phyloP scores from a whole-genome alignment of 2,888 invertebrate genomes.

The Aromia moschata region DNA sequence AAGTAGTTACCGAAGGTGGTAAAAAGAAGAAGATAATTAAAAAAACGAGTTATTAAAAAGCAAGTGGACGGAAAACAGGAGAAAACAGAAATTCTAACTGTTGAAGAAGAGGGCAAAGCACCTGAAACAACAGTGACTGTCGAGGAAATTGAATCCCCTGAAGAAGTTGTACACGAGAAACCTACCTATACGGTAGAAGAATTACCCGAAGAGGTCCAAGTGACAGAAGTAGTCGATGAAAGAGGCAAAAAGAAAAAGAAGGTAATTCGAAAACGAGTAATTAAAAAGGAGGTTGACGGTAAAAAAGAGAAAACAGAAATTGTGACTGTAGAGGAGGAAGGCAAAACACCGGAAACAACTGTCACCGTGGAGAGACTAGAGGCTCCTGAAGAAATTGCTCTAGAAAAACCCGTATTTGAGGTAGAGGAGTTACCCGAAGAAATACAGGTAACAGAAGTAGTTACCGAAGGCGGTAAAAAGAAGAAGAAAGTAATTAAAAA shows the following conservation, averaged over 20 bases:
- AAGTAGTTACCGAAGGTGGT: slow-evolving; percentile 48
- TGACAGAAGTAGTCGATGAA: slow-evolving; percentile 55
- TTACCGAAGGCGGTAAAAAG: slow-evolving; percentile 46
- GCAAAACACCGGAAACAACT: slow-evolving; percentile 49
- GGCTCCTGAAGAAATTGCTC: slow-evolving; percentile 37
- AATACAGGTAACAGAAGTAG: slow-evolving; percentile 47
- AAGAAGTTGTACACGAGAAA: slow-evolving; percentile 28
- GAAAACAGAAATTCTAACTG: slow-evolving; percentile 53
- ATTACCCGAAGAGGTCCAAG: slow-evolving; percentile 47
- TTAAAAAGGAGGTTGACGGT: slow-evolving; percentile 48
- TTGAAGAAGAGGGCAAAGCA: slow-evolving; percentile 51
- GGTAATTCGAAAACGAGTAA: slow-evolving; percentile 48
- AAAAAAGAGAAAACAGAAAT: slow-evolving; percentile 56
- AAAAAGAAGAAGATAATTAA: slow-evolving; percentile 53
- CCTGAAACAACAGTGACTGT: slow-evolving; percentile 59
- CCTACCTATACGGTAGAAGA: slow-evolving; percentile 33
- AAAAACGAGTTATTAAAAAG: slow-evolving; percentile 56
- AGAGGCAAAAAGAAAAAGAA: slow-evolving; percentile 53
- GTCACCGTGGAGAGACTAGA: slow-evolving; percentile 55
- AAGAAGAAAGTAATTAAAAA: slow-evolving; percentile 53
- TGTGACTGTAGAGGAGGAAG: slow-evolving; percentile 53
- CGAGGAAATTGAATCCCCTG: slow-evolving; percentile 44
- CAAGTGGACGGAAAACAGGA: slow-evolving; percentile 57
- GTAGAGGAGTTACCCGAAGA: slow-evolving; percentile 55
- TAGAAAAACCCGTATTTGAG: slow-evolving; percentile 26